phyloP scores from a whole-genome alignment of 2,888 invertebrate species.

The Xylocampa areola region DNA sequence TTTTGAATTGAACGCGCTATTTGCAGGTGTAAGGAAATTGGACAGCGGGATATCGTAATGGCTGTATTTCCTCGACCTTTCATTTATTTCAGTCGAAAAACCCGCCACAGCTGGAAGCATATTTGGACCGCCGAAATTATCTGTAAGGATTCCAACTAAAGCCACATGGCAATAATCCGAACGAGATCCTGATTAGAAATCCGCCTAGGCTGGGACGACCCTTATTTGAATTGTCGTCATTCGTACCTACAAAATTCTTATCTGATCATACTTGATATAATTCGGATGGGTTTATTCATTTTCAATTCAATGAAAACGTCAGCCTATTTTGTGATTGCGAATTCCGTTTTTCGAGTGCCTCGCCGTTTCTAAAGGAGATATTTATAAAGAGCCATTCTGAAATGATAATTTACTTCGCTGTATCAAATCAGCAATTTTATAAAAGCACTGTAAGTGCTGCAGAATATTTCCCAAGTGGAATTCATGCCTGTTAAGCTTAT shows the following conservation, averaged over 20 bases:
- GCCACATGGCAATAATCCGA: conserved; percentile 59
- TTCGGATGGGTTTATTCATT: conserved; percentile 62
- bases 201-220: conserved; percentile 53
- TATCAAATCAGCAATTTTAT: conserved; percentile 53
- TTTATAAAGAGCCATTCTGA: conserved; percentile 44
- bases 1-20: conserved; percentile 53
- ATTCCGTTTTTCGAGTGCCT: conserved; percentile 44
- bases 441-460: conserved; percentile 44
- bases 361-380: conserved; percentile 42
- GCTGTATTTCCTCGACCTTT: conserved; percentile 63
- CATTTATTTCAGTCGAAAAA: conserved; percentile 63
- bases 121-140: conserved; percentile 58
- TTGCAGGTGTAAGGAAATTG: conserved; percentile 62
- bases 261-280: conserved; percentile 65
- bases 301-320: conserved; percentile 60
- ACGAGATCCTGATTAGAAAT: conserved; percentile 67
- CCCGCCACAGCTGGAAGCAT: conserved; percentile 55
- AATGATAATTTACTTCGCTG: conserved; percentile 54
- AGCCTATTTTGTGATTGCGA: conserved; percentile 56
- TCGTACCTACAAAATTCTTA: conserved; percentile 61
- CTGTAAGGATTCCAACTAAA: conserved; percentile 60
- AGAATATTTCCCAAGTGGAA: conserved; percentile 50
- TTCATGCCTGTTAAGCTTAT: conserved; percentile 45
- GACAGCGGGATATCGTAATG: conserved; percentile 55
- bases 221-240: conserved; percentile 62